phyloP scores from a whole-genome alignment of 2,113 vertebrate genomes.

The Psilopsiagon aymara region DNA sequence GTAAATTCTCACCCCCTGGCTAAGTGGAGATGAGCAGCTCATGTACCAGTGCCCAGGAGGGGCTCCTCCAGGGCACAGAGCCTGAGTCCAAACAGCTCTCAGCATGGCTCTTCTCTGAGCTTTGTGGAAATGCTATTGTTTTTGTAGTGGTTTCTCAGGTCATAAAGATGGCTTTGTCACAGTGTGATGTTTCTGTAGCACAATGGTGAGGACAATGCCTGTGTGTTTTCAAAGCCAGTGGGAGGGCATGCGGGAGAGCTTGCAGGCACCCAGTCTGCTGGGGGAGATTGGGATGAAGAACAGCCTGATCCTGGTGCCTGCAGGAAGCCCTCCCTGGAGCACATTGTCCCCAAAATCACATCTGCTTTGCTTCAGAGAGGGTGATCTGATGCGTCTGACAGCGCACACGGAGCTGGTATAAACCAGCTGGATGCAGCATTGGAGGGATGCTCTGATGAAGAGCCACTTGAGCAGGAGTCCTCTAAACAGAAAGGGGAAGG shows the following conservation, averaged over 20 bases:
- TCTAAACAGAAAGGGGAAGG: neutral
- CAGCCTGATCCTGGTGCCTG: neutral
- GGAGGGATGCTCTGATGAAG: neutral
- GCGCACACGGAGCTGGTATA: neutral
- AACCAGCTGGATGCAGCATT: neutral
- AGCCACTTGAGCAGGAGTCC: neutral
- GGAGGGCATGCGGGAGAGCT: neutral
- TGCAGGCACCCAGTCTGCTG: neutral
- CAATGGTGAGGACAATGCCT: neutral
- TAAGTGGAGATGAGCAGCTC: neutral
- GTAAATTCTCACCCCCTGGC: neutral
- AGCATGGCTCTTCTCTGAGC: neutral
- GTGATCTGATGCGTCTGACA: neutral
- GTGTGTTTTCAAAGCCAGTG: neutral
- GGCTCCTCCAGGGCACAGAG: neutral
- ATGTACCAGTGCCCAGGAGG: neutral
- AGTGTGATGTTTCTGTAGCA: neutral
- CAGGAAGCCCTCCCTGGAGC: rapidly evolving
- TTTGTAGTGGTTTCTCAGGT: neutral
- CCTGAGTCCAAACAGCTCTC: neutral
- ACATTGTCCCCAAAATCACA: neutral
- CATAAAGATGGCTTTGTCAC: neutral
- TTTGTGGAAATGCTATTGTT: neutral
- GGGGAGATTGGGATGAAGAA: neutral
- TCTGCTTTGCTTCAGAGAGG: neutral